A percentile compares a stretch with the other conserved stretches of the same genome.
Evolutionary conservation across 2,797 vertebrate species (phyloP).

Genomic region (Aldrovandia affinis): DNA sequence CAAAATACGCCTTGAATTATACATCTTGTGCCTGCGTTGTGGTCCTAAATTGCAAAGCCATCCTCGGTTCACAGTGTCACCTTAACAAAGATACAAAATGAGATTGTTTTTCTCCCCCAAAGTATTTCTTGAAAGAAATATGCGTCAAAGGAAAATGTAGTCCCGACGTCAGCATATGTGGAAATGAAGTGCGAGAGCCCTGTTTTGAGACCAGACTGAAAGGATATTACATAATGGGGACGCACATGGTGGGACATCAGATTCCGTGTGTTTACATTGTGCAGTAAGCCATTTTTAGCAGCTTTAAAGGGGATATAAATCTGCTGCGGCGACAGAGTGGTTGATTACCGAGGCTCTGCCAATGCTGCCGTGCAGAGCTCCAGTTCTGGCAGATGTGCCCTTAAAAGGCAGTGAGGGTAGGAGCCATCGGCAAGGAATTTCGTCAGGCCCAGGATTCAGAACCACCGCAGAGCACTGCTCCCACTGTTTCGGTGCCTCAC

Average conservation of each 20-base stretch:
- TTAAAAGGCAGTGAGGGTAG: constrained; percentile 19
- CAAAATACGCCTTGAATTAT: not conserved
- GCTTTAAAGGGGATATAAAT: constrained; percentile 32
- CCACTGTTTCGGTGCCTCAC: not conserved
- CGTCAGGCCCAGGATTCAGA: not conserved
- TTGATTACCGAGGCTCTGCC: constrained; percentile 73
- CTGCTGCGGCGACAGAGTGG: constrained; percentile 58
- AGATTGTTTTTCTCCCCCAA: not conserved
- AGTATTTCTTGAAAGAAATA: not conserved
- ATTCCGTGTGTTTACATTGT: not conserved
- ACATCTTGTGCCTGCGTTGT: not conserved
- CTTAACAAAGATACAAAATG: no score
- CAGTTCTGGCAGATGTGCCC: constrained; percentile 16
- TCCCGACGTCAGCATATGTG: not conserved
- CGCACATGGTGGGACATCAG: not conserved
- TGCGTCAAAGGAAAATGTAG: not conserved
- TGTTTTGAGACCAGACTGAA: not conserved
- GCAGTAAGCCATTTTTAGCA: not conserved
- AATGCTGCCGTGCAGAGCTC: constrained; percentile 61
- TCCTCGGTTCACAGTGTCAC: not conserved
- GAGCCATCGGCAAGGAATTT: not conserved
- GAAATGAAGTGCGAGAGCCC: not conserved
- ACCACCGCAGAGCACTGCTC: not conserved
- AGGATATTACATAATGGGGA: not conserved
- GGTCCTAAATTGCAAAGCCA: not conserved